Evolutionary conservation across 2,113 vertebrate species (phyloP).

Genomic region (Ochotona curzoniae): DNA sequence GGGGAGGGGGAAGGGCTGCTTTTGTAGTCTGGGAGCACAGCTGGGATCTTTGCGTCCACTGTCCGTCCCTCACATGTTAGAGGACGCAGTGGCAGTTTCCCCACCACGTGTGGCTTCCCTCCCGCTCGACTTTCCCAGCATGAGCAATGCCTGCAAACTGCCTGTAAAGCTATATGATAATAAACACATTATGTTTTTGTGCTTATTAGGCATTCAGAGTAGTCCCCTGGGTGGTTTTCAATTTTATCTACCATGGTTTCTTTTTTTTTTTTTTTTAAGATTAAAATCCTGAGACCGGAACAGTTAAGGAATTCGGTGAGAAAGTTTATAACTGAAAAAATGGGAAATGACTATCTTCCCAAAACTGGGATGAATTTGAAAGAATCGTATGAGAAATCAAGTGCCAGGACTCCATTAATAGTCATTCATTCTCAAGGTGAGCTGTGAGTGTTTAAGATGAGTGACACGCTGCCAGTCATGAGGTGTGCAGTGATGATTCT

Average conservation of each 20-base stretch:
- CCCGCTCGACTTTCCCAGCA: not conserved
- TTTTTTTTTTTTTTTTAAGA: slow-evolving; percentile 76
- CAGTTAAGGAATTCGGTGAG: slow-evolving; percentile 74
- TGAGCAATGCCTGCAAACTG: not conserved
- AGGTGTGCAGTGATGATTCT: not conserved
- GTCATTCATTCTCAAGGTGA: slow-evolving; percentile 82
- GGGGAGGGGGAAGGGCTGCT: not conserved
- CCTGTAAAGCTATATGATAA: not conserved
- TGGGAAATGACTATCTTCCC: slow-evolving; percentile 78
- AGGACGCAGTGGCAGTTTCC: not conserved
- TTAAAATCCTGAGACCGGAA: slow-evolving; percentile 84
- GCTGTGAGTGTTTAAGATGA: not conserved
- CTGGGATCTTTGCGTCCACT: not conserved
- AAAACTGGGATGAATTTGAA: slow-evolving; percentile 70
- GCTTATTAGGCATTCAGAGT: not conserved
- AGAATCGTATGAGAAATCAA: slow-evolving; percentile 71
- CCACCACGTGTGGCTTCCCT: not conserved
- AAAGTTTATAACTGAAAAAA: slow-evolving; percentile 80
- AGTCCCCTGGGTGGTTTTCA: not conserved
- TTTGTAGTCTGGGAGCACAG: not conserved
- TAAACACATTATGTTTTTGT: too few species aligned
- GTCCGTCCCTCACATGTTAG: not conserved
- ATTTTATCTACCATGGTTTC: not conserved
- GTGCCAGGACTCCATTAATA: slow-evolving; percentile 68
- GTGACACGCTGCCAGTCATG: fast-evolving